phyloP scores from a whole-genome alignment of 2,797 vertebrate genomes.

The Esox masquinongy region DNA sequence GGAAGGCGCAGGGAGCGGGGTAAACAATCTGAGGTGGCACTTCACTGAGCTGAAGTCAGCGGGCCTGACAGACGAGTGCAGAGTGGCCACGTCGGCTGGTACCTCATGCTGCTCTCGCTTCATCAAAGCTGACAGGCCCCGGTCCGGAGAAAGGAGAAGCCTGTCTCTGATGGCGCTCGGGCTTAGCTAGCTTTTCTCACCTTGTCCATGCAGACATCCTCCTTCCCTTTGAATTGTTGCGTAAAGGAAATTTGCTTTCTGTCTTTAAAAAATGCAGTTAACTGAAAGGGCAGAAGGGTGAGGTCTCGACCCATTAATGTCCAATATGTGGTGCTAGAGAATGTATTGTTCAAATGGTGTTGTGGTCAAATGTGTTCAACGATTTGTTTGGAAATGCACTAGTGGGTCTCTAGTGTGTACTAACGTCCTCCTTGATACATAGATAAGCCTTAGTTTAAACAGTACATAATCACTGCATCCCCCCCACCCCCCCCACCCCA shows the following conservation, averaged over 20 bases:
- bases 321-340: background rate
- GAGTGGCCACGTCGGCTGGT: conserved; percentile 48
- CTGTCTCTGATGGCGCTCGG: conserved; percentile 53
- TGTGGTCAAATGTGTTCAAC: background rate
- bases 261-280: background rate
- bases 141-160: conserved; percentile 47
- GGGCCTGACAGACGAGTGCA: conserved; percentile 63
- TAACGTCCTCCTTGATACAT: background rate
- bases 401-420: background rate
- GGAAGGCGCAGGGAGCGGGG: conserved; percentile 23
- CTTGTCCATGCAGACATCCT: conserved; percentile 56
- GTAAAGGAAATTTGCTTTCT: background rate
- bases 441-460: no score
- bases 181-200: conserved; percentile 53
- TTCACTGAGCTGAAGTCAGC: conserved; percentile 54
- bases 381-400: background rate
- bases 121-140: conserved; percentile 70
- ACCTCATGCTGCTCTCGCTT: conserved; percentile 60
- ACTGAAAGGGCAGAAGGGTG: background rate
- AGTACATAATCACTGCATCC: no score
- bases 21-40: conserved; percentile 71
- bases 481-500: no score
- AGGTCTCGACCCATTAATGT: background rate
- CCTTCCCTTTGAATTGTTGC: background rate
- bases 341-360: background rate